Base-by-base conservation (phyloP, 2,888 invertebrate species). In the Eumacrocentrus americanus region DNA sequence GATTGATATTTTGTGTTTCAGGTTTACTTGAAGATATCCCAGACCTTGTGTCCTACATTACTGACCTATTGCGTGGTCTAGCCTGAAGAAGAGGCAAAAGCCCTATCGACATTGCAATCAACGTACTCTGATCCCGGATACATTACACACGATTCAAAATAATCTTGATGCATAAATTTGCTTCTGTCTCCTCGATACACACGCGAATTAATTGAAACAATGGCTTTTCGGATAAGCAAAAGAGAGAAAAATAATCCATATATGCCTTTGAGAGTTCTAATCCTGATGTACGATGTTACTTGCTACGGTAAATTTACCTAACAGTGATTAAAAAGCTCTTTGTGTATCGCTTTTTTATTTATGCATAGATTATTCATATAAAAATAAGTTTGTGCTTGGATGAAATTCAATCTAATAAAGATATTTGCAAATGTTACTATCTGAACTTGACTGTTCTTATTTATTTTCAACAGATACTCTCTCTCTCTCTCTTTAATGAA, bases 21-120 rank as follows among this genome's bases (percentile, higher is more conserved):
- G 88, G 85, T 79, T 82, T 91, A 66, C 83, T 91, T 67, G 87
- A 84, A 64, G 89, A 89, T 66, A 85, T 91, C 64, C 83, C 87
- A 22, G 86, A 87, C 67, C 88, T 91, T 42, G 88, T 88, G 68
- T 82, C 81, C 64, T 87, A 84, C 76, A 81, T 88, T 73, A 81
- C 76, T 63, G 85, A 86, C 68, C 74, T 85, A 68, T 74, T 88
- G 70, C 83, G 82, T 70, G 77, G 79, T 71, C 72, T 83, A 40
- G 72, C 71, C 66, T 80, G 72, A 74, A 51, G 12, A 1, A 6
- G 1, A 25, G 11, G 6, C n/a, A n/a, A n/a, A n/a, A n/a, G n/a
- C n/a, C n/a, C n/a, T n/a, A n/a, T n/a, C n/a, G n/a, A n/a, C n/a
- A n/a, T n/a, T n/a, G n/a, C n/a, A n/a, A n/a, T n/a, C n/a, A n/a